Base-by-base conservation (phyloP, 2,113 vertebrate genomes). In the Callopanchax toddi region DNA sequence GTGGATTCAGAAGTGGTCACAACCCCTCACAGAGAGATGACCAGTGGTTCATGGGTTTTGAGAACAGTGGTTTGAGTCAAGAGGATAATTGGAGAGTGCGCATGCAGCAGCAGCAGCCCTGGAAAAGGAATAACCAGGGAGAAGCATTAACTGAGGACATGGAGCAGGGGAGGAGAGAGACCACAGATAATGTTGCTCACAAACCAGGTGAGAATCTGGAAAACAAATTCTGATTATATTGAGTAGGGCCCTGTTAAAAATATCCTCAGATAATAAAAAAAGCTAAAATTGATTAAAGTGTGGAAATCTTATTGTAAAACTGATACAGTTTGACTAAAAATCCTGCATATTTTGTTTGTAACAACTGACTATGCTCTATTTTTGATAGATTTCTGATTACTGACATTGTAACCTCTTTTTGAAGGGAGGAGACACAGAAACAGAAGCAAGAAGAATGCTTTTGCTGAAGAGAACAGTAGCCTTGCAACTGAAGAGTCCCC, bases 21-120 rank as follows among this genome's bases (percentile, higher is more conserved):
- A 93, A 93, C 64, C 92, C 93, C 60, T 90, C 46, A 32, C 92
- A 93, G 1, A 95, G 81, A 83, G 95, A 96, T 46, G 92, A 92
- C 18, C 67, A 87, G 71, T 93, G 92, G 51, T 90, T 92, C 86
- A 46, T 90, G 0, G 81, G 90, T 36, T 46, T 50, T 1, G 94
- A 94, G 62, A 92, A 86, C 72, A 84, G 86, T 11, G 60, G 58
- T 36, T 67, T n/a, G 25, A 66, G 67, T 56, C 78, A 79, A 78
- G 90, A 87, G 25, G 94, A 95, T 39, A 87, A 22, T 55, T 93
- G 94, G 95, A 94, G 92, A 79, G 94, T 94, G 12, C 81, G 83
- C 64, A 40, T 83, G 12, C 68, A 81, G 13, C 91, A 74, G 53
- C 68, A 75, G 60, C 65, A 61, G 22, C 64, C 76, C 66, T 80